Base-by-base conservation (phyloP, 2,797 vertebrate genomes). In the Gallinago solitaria region DNA sequence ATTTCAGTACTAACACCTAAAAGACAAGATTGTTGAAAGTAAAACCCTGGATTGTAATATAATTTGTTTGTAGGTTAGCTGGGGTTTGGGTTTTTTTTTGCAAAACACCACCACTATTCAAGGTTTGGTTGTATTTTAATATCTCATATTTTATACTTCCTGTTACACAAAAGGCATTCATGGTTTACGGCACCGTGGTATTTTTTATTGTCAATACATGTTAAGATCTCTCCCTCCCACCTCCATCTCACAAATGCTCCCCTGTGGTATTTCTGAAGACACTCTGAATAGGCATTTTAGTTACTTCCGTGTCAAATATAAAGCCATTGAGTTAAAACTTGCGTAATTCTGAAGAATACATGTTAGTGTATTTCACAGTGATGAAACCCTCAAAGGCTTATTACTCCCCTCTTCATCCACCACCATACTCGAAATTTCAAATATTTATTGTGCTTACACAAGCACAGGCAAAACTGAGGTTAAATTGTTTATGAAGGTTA, bases 291-390 rank as follows among this genome's bases (percentile, higher is more conserved):
- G 50, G 50, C 41, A 86, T 90, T 84, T 89, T 51, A 64, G 32
- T 71, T 86, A 63, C 23, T 90, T 88, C 59, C 5, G 8, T 59
- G 83, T 50, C 47, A 93, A 92, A 93, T 59, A 87, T 33, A 82
- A 95, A 92, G 21, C 39, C 80, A 83, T 19, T 47, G 37, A 45
- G n/a, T 77, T 87, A 87, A 87, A 77, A 50, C 67, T 12, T 64
- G 6, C 33, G 68, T 68, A 64, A 70, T 83, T 92, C 21, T 24
- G 9, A 61, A 83, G 80, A 88, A 75, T 39, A 83, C 64, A n/a
- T 20, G 60, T 70, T 83, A 81, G 35, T 47, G 17, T 68, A 69
- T 86, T 92, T 92, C 76, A 95, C 89, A 95, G 84, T 73, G 76
- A 77, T 77, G 48, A 93, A 85, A 83, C 92, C 2, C 7, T 63